A percentile compares a stretch with the other conserved stretches of the same genome.
These are phyloP conservation scores for Rhyacophila evoluta DNA, from an alignment of 2,888 invertebrate species.

Conservation along the genomic window DNA sequence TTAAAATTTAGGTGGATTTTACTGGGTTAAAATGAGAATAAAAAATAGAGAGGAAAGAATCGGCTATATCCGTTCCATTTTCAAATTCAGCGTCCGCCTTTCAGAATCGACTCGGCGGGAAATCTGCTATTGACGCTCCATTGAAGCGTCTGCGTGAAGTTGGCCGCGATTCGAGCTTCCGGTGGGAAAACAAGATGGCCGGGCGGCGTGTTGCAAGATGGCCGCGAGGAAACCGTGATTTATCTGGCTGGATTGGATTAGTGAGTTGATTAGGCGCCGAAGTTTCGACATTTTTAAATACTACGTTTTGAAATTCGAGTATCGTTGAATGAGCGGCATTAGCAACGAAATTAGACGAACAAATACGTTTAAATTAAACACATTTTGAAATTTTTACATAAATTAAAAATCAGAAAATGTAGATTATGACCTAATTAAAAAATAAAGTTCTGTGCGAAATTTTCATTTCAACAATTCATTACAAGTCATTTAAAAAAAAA, in stretches of 20 bases:
- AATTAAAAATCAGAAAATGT: no score
- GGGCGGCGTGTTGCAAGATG: neutral
- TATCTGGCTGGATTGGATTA: neutral
- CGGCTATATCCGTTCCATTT: constrained; percentile 12
- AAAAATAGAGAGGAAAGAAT: constrained; percentile 8
- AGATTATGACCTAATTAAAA: no score
- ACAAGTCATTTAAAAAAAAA: no score
- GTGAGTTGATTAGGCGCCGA: neutral
- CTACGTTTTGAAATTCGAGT: neutral
- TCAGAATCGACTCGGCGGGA: neutral
- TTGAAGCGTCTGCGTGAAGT: constrained; percentile 3
- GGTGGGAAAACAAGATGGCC: constrained; percentile 20
- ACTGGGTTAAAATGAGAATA: neutral
- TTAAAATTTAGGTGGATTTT: neutral
- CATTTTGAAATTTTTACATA: no score
- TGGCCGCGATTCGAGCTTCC: neutral
- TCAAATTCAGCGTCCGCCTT: neutral
- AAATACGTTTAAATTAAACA: no score
- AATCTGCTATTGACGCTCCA: constrained; percentile 22
- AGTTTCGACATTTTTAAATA: constrained; percentile 9
- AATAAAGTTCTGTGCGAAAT: no score
- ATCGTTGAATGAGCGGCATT: neutral
- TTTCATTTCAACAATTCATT: no score
- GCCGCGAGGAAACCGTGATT: constrained; percentile 19
- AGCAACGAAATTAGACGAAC: neutral